Conservation (phyloP, 2,797 vertebrate genomes). For the Epinephelus awoara region DNA sequence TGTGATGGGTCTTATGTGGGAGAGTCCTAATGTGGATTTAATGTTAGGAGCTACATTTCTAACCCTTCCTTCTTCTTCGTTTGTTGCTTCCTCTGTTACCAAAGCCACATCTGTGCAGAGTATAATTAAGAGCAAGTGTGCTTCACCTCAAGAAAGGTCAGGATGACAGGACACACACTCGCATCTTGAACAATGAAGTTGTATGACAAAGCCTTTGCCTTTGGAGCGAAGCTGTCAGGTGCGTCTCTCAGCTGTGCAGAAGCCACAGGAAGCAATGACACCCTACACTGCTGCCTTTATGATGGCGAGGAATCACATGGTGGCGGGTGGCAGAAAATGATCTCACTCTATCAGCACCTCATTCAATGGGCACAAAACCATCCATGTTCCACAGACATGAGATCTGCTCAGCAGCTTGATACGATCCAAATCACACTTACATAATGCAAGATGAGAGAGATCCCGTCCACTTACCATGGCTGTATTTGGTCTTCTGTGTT, state of each 20-base stretch:
- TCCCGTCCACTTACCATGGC: constrained; percentile 75
- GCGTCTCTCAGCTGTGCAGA: constrained; percentile 29
- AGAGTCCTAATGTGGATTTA: neutral
- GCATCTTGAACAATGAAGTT: neutral
- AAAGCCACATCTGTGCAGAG: neutral
- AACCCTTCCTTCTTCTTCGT: neutral
- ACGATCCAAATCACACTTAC: constrained; percentile 14
- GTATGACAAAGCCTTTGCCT: neutral
- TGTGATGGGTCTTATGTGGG: neutral
- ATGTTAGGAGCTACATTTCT: neutral
- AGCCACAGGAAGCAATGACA: constrained; percentile 52
- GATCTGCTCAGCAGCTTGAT: constrained; percentile 22
- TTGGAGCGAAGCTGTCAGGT: constrained; percentile 26
- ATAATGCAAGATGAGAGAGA: constrained; percentile 21
- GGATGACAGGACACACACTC: neutral
- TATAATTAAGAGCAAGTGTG: constrained; percentile 19
- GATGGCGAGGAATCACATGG: constrained; percentile 38
- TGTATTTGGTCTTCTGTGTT: constrained; percentile 68
- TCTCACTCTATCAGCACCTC: constrained; percentile 38
- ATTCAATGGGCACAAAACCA: constrained; percentile 56
- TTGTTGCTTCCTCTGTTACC: neutral
- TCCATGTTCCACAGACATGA: constrained; percentile 8
- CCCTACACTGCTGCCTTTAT: constrained; percentile 72
- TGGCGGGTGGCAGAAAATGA: constrained; percentile 50
- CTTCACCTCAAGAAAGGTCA: neutral